Conservation (phyloP, 2,888 invertebrate genomes). For the Drosophila algonquin region DNA sequence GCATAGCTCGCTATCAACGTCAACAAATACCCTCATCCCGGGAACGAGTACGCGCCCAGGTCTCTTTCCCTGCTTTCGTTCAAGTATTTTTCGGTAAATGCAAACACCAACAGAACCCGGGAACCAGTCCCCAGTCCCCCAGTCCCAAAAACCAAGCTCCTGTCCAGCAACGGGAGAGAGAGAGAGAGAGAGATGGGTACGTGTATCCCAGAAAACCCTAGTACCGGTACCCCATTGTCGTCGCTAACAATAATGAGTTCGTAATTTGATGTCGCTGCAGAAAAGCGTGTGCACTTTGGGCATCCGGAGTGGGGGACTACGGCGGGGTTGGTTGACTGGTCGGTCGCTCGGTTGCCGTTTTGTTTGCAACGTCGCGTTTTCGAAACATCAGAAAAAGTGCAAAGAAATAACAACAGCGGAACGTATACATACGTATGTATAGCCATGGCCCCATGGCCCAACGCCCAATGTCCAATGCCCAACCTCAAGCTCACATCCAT, state of each 20-base stretch:
- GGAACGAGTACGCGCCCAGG: background rate
- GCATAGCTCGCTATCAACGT: constrained; percentile 56
- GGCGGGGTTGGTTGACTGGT: constrained; percentile 1
- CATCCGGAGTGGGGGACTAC: background rate
- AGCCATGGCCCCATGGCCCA: background rate
- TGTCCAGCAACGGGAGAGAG: background rate
- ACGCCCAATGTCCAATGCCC: constrained; percentile 18
- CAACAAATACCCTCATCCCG: constrained; percentile 57
- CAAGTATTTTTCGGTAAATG: constrained; percentile 52
- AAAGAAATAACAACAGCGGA: constrained; percentile 40
- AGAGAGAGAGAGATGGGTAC: background rate
- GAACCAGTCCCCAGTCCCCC: background rate
- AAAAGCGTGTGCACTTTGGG: constrained; percentile 50
- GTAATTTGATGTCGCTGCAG: constrained; percentile 80
- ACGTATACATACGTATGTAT: constrained; percentile 39
- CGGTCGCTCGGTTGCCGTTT: constrained; percentile 22
- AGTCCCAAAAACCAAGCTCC: constrained; percentile 1
- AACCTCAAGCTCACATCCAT: constrained; percentile 40
- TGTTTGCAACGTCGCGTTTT: constrained; percentile 57
- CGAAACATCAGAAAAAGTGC: constrained; percentile 10
- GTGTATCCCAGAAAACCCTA: background rate
- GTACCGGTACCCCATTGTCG: constrained; percentile 44
- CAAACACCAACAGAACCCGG: constrained; percentile 48
- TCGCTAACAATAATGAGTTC: constrained; percentile 81
- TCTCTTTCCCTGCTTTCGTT: constrained; percentile 41